Percentiles rank a stretch among this genome's conserved stretches.
phyloP scores from a whole-genome alignment of 2,113 vertebrate species.

The Nothocercus julius region DNA sequence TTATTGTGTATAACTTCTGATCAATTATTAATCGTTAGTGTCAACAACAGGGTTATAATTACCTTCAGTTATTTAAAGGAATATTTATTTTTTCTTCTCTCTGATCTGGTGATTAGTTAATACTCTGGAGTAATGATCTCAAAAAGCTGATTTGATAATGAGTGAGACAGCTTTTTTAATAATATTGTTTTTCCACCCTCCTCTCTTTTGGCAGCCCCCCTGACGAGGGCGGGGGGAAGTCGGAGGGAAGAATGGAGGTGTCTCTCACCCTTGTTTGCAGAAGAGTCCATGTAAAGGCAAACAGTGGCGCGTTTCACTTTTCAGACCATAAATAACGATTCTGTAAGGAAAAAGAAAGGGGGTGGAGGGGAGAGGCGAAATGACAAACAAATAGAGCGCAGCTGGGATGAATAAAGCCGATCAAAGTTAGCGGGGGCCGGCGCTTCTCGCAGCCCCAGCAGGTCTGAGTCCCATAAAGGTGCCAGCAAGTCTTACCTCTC shows the following conservation, averaged over 20 bases:
- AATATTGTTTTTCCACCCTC: neutral
- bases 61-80: conserved; percentile 79
- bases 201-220: neutral
- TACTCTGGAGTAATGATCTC: conserved; percentile 72
- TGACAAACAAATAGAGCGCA: conserved; percentile 77
- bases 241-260: neutral
- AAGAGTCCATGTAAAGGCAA: conserved; percentile 1
- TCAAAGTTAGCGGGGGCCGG: conserved; percentile 69
- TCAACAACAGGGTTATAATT: conserved; percentile 83
- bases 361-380: conserved; percentile 5
- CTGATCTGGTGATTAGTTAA: conserved; percentile 78
- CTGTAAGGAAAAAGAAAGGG: conserved; percentile 48
- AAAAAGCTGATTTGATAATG: conserved; percentile 57
- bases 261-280: neutral
- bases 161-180: neutral
- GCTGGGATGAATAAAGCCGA: conserved; percentile 78
- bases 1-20: conserved; percentile 79
- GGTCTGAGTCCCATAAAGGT: conserved; percentile 69
- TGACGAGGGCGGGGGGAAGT: neutral
- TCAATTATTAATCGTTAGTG: conserved; percentile 85
- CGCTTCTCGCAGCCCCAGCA: conserved; percentile 20
- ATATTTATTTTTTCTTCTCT: conserved; percentile 78
- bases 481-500: conserved; percentile 45
- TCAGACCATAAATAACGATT: conserved; percentile 75
- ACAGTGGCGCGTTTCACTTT: neutral